A percentile compares a stretch with the other conserved stretches of the same genome.
Conservation (phyloP, 2,113 vertebrate genomes). For the Gracilinanus agilis region DNA sequence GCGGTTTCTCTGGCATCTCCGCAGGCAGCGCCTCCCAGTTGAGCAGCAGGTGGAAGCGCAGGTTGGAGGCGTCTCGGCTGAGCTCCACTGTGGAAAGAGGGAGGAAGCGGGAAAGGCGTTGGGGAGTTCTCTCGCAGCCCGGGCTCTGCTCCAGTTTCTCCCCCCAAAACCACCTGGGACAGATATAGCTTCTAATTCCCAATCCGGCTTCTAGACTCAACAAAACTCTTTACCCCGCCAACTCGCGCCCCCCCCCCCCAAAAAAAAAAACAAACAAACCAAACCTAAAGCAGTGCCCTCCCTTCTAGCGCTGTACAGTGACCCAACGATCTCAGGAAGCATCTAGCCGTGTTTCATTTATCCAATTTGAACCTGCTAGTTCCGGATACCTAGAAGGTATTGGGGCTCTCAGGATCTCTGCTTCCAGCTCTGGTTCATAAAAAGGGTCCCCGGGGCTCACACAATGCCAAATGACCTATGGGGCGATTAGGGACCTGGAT, state of each 20-base stretch:
- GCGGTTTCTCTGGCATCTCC: constrained; percentile 74
- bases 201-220: not conserved
- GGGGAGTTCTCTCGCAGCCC: not conserved
- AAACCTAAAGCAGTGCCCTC: not conserved
- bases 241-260: not conserved
- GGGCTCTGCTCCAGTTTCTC: not conserved
- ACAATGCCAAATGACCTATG: too few relatives aligned
- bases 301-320: not conserved
- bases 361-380: not conserved
- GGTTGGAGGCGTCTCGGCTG: not conserved
- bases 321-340: not conserved
- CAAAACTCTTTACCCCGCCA: not conserved
- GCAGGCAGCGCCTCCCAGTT: constrained; percentile 67
- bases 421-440: not conserved
- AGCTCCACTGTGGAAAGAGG: constrained; percentile 68
- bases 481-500: too few relatives aligned
- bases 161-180: not conserved
- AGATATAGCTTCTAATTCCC: not conserved
- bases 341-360: not conserved
- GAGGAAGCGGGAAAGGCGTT: not conserved
- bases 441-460: too few relatives aligned
- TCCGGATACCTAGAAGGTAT: not conserved
- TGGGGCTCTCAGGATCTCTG: not conserved
- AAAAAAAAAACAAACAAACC: too few relatives aligned
- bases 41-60: constrained; percentile 84